These are phyloP conservation scores for Acanthopleura granulata DNA, from an alignment of 2,888 invertebrate genomes.

Conservation along the genomic window DNA sequence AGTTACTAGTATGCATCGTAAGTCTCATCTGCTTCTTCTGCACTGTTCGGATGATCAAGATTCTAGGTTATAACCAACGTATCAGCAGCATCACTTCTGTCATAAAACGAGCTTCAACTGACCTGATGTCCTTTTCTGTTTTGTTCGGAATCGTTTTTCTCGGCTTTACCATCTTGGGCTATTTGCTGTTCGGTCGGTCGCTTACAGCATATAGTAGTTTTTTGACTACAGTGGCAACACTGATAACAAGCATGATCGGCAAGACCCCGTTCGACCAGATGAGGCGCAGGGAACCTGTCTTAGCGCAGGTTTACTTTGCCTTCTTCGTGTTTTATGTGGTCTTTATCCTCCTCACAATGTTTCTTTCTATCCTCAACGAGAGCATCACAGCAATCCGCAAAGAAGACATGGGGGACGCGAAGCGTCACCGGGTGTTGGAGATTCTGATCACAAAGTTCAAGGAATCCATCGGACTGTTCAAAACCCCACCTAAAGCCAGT, in stretches of 20 bases:
- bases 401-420: background rate
- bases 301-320: conserved; percentile 48
- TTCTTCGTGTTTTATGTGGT: conserved; percentile 48
- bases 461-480: conserved; percentile 22
- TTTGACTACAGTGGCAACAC: conserved; percentile 64
- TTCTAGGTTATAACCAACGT: conserved; percentile 71
- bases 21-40: conserved; percentile 44
- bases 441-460: conserved; percentile 20
- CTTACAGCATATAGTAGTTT: conserved; percentile 60
- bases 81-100: conserved; percentile 70
- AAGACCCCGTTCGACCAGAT: conserved; percentile 45
- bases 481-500: too few relatives aligned
- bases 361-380: conserved; percentile 50
- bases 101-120: conserved; percentile 62
- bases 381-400: conserved; percentile 36
- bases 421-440: background rate
- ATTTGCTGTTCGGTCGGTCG: conserved; percentile 58
- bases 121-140: conserved; percentile 68
- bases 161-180: conserved; percentile 61
- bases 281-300: conserved; percentile 37
- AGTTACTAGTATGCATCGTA: conserved; percentile 48
- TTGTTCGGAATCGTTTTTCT: conserved; percentile 67
- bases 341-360: conserved; percentile 50
- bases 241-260: conserved; percentile 62
- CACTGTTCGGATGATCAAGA: conserved; percentile 47